Base-by-base conservation (phyloP, 2,113 vertebrate species). In the Psephotus haematonotus region DNA sequence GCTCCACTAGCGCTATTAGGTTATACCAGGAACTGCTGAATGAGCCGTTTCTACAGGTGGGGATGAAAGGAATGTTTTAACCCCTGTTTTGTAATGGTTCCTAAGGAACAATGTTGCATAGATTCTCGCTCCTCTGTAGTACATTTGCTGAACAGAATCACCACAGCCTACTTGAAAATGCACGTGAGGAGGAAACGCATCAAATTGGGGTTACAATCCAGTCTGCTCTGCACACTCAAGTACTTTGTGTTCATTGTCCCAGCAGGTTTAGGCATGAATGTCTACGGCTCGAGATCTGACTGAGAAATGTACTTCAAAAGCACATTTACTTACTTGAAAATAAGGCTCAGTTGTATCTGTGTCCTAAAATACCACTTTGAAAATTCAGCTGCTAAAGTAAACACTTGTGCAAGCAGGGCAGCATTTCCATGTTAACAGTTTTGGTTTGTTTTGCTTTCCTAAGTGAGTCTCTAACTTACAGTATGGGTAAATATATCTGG, bases 21-120 rank as follows among this genome's bases (percentile, higher is more conserved):
- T 76, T 59, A 15, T 11, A 78, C 31, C 67, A 90, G 87, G 90
- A 96, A 95, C 75, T 96, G 95, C 79, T 97, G 90, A 94, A 92
- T 35, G 39, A 95, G 95, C 82, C 82, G 71, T 57, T 92, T 71
- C 76, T 82, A 71, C 87, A 95, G 86, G 89, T 93, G 81, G 70
- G 62, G 82, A 92, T 90, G 79, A 88, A 84, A 93, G 80, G 69
- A 90, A 79, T 84, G 44, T 46, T 92, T 90, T 82, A 92, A 92
- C 85, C 55, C 57, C 68, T 82, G 43, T 46, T 93, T 94, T 93
- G 83, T 79, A 94, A 92, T 84, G 69, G 74, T 57, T 92, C 86
- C 65, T 94, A 79, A 75, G 68, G 91, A 64, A 62, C 82, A 91
- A 41, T 7, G 18, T 22, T 43, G 33, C 17, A 33, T 10, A 62